Percentiles rank a stretch among this genome's conserved stretches.
These are phyloP conservation scores for Hymenopus coronatus DNA, from an alignment of 2,888 invertebrate genomes.

Conservation along the genomic window DNA sequence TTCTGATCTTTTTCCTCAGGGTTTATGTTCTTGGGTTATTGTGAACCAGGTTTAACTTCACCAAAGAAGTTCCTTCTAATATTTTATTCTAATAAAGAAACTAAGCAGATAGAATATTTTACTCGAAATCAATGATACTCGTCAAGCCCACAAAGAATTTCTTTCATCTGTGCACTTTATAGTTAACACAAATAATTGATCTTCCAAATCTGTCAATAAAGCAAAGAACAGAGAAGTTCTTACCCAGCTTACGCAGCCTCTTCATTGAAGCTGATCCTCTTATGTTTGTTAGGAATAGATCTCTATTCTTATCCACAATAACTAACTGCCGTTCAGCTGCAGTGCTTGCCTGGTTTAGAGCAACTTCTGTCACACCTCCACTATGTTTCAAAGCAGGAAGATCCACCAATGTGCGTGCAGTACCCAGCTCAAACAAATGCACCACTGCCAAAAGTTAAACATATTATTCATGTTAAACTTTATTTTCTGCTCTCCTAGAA, in stretches of 20 bases:
- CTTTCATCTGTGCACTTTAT: no score
- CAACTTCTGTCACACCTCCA: constrained; percentile 75
- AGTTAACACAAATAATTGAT: no score
- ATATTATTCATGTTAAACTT: not conserved
- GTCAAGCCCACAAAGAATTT: no score
- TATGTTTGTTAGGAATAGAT: constrained; percentile 70
- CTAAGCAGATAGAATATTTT: no score
- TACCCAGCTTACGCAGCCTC: constrained; percentile 68
- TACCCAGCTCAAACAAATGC: constrained; percentile 80
- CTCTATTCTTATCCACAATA: constrained; percentile 83
- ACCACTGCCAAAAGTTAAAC: constrained; percentile 56
- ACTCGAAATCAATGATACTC: no score
- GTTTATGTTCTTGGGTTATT: no score
- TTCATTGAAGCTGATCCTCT: constrained; percentile 60
- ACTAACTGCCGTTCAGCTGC: constrained; percentile 78
- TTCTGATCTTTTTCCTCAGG: no score
- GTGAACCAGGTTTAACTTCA: no score
- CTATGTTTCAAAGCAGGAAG: constrained; percentile 72
- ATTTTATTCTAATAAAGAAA: no score
- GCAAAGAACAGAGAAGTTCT: not conserved
- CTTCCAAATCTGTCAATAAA: not conserved
- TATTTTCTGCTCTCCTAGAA: not conserved
- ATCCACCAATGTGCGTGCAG: constrained; percentile 70
- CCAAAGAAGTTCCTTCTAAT: no score
- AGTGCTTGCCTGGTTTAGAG: constrained; percentile 81